These are phyloP conservation scores for Platynereis dumerilii DNA, from an alignment of 2,888 invertebrate species.

Conservation along the genomic window DNA sequence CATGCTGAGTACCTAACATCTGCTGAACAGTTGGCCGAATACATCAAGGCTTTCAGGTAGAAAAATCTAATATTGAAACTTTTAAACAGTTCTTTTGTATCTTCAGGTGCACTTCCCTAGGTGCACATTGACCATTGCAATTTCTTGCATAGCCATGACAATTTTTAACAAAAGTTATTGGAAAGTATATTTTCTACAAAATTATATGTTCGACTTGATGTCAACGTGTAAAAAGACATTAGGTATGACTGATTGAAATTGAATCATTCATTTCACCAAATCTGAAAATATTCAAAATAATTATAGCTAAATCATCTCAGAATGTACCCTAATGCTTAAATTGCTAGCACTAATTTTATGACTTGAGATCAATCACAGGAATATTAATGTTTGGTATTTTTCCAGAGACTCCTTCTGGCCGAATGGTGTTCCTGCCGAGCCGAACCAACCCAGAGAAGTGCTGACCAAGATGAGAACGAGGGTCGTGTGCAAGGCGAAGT, in stretches of 20 bases:
- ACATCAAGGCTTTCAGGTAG: conserved; percentile 78
- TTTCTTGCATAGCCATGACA: no score
- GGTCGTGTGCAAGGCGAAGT: conserved; percentile 84
- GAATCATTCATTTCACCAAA: neutral
- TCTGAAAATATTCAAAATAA: neutral
- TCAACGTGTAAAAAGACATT: no score
- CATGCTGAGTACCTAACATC: conserved; percentile 86
- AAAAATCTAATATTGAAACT: conserved; percentile 47
- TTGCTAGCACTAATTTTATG: no score
- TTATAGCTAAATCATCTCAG: neutral
- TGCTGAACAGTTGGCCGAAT: conserved; percentile 86
- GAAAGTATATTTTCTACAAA: no score
- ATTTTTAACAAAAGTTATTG: no score
- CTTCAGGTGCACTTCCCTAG: no score
- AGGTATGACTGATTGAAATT: no score
- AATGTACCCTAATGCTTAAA: neutral
- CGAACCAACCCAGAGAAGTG: conserved; percentile 67
- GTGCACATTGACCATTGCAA: no score
- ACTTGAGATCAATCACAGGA: no score
- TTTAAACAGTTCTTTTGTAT: no score
- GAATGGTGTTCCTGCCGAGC: conserved; percentile 68
- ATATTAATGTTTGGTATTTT: conserved; percentile 14
- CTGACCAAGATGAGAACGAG: conserved; percentile 77
- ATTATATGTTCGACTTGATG: no score
- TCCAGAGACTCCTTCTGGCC: conserved; percentile 70